Evolutionary conservation across 2,113 vertebrate genomes (phyloP).

Genomic region (Hemiscyllium ocellatum): DNA sequence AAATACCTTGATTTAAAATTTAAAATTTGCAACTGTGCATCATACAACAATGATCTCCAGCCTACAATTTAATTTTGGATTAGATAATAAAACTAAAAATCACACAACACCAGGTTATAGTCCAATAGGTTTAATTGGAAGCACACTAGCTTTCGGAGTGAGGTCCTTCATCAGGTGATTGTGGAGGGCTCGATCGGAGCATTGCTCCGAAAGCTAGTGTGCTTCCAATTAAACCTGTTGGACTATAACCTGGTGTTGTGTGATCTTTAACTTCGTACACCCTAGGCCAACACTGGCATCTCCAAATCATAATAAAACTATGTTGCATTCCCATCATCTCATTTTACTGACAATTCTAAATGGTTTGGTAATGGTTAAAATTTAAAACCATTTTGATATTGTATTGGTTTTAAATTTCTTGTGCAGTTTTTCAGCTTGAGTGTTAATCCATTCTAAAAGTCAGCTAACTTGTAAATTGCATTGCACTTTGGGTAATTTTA

Average conservation of each 20-base stretch:
- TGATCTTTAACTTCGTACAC: too few species aligned
- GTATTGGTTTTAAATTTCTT: not conserved
- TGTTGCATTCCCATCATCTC: not conserved
- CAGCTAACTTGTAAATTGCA: constrained; percentile 2
- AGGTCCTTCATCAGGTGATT: too few species aligned
- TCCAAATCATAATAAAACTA: not conserved
- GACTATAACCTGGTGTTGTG: too few species aligned
- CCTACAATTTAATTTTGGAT: not conserved
- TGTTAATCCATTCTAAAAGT: not conserved
- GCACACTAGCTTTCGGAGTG: too few species aligned
- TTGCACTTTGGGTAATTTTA: not conserved
- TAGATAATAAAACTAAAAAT: not conserved
- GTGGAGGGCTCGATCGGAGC: too few species aligned
- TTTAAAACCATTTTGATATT: not conserved
- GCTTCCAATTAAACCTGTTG: too few species aligned
- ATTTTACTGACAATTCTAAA: not conserved
- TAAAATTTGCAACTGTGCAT: not conserved
- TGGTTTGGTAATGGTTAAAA: not conserved
- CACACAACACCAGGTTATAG: too few species aligned
- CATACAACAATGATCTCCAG: not conserved
- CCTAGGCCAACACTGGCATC: too few species aligned
- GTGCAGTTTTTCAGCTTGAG: not conserved
- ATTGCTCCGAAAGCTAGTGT: too few species aligned
- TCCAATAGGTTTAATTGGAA: too few species aligned
- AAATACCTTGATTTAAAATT: not conserved